A percentile compares a stretch with the other conserved stretches of the same genome.
Conservation (phyloP, 2,113 vertebrate genomes). For the Lepidothrix coronata region DNA sequence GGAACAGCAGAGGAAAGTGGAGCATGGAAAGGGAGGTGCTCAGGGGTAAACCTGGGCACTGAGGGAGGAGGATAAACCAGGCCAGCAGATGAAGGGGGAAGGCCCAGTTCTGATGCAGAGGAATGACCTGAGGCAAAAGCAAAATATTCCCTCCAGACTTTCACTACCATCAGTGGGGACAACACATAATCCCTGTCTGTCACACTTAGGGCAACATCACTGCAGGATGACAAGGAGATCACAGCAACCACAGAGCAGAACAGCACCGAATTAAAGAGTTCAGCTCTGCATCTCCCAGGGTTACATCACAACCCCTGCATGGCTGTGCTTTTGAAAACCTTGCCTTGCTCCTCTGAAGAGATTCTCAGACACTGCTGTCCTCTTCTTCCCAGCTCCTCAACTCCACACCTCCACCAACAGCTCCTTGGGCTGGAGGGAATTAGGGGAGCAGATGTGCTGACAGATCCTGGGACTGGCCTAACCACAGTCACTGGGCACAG, state of each 20-base stretch:
- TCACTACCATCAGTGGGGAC: not conserved
- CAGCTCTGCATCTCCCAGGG: not conserved
- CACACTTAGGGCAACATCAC: not conserved
- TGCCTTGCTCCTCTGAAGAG: not conserved
- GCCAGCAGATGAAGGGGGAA: not conserved
- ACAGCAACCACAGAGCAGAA: not conserved
- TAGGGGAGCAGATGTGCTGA: not conserved
- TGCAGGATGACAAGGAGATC: not conserved
- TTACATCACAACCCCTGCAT: fast-evolving
- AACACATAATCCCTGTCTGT: not conserved
- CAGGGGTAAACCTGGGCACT: fast-evolving
- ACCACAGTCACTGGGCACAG: not conserved
- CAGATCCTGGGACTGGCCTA: not conserved
- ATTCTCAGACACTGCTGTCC: no score
- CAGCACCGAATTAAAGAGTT: not conserved
- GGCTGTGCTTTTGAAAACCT: not conserved
- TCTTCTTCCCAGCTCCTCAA: not conserved
- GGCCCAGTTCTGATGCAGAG: not conserved
- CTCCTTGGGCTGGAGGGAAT: not conserved
- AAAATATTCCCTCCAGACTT: not conserved
- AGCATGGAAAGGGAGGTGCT: fast-evolving
- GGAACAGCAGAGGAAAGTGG: not conserved
- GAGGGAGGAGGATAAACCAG: not conserved
- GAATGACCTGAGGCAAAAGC: not conserved
- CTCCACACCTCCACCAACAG: not conserved